Base-by-base conservation (phyloP, 2,113 vertebrate species). In the Paradoxurus hermaphroditus region DNA sequence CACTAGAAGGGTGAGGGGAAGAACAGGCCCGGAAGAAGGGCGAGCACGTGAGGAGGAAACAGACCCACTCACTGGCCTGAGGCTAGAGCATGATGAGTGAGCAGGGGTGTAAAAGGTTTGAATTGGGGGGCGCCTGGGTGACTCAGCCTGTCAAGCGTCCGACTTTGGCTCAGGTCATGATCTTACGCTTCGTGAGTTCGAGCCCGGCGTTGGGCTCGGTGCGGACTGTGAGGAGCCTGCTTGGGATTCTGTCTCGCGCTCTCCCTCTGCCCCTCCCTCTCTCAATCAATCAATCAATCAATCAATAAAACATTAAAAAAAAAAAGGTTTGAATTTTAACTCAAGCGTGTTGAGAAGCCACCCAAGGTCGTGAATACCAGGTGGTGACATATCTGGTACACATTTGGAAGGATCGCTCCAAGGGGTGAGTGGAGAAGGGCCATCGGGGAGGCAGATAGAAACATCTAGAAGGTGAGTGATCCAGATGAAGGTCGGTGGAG, bases 241-340 rank as follows among this genome's bases (percentile, higher is more conserved):
- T 59, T 25, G 56, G 56, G 56, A 59, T 59, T 59, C 56, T 59
- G 19, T 59, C 53, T 56, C 7, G 1, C 53, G 16, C 53, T 56
- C 53, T 59, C 56, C 56, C 21, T 59, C 56, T 59, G 21, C 8
- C 56, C 8, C 56, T 59, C 56, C 56, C 21, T n/a, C n/a, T n/a
- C n/a, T n/a, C n/a, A n/a, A n/a, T n/a, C n/a, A n/a, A n/a, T n/a
- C n/a, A n/a, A n/a, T n/a, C n/a, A n/a, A n/a, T n/a, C n/a, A n/a
- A n/a, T n/a, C n/a, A n/a, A 59, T 59, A 59, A 59, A 59, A 59
- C 21, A 59, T 59, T 59, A 9, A 23, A 59, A 77, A 73, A 23
- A 23, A 53, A 53, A 77, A 72, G 51, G 13, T 34, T 88, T 93
- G 53, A 8, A 41, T 95, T 91, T 91, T 91, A 94, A 93, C 93